These are phyloP conservation scores for Ephestia elutella DNA, from an alignment of 1,140 invertebrate species.

Conservation along the genomic window DNA sequence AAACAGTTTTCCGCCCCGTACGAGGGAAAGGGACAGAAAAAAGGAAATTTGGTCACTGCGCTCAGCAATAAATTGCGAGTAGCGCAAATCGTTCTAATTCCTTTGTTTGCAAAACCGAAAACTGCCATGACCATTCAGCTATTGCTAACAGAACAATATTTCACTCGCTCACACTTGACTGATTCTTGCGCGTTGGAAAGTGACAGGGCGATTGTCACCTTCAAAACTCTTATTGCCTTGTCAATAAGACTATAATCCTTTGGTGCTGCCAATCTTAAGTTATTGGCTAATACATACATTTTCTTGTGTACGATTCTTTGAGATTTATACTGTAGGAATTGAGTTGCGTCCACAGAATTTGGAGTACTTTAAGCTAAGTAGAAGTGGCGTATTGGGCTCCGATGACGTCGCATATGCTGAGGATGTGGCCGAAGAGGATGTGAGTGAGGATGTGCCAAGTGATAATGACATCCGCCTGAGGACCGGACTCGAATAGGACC, in stretches of 20 bases:
- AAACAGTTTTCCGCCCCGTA: constrained; percentile 21
- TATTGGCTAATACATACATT: constrained; percentile 13
- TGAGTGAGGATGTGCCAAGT: too few species aligned
- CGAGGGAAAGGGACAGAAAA: constrained; percentile 27
- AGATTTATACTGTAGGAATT: constrained; percentile 31
- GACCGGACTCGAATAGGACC: too few species aligned
- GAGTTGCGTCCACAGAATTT: constrained; percentile 18
- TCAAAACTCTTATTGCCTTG: constrained; percentile 28
- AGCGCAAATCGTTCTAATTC: constrained; percentile 50
- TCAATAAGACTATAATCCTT: constrained; percentile 38
- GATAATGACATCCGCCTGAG: too few species aligned
- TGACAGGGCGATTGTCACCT: constrained; percentile 33
- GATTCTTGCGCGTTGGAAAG: constrained; percentile 42
- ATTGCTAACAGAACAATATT: constrained; percentile 38
- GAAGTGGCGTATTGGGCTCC: too few species aligned
- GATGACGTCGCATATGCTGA: too few species aligned
- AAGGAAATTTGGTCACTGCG: constrained; percentile 49
- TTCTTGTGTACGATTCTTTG: constrained; percentile 15
- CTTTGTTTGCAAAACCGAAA: constrained; percentile 63
- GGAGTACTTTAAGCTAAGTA: too few species aligned
- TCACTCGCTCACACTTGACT: constrained; percentile 55
- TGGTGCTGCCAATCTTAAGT: constrained; percentile 26
- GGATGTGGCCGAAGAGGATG: too few species aligned
- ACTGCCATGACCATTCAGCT: constrained; percentile 33
- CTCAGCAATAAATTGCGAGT: constrained; percentile 47